phyloP scores from a whole-genome alignment of 1,140 invertebrate genomes.

The Rhyacophila brunnea region DNA sequence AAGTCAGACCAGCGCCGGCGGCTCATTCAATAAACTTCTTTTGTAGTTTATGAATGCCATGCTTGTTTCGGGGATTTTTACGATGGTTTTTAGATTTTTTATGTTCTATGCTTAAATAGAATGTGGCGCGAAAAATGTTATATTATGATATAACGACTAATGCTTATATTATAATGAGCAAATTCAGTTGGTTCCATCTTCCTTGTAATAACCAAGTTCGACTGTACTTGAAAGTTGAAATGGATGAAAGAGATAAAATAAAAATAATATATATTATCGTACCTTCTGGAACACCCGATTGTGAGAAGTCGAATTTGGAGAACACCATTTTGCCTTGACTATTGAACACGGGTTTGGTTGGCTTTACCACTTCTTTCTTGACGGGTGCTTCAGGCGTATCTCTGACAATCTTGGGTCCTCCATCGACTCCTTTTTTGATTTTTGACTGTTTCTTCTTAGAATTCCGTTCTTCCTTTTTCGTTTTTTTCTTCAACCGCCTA shows the following conservation, averaged over 20 bases:
- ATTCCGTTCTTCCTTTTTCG: slow-evolving; percentile 19
- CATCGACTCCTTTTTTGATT: slow-evolving; percentile 1
- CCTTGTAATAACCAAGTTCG: too few species aligned
- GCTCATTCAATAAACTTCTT: too few species aligned
- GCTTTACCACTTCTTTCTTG: slow-evolving; percentile 40
- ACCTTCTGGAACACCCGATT: slow-evolving; percentile 53
- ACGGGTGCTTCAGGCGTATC: background rate
- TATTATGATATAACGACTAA: too few species aligned
- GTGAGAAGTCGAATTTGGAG: slow-evolving; percentile 79
- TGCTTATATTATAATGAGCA: too few species aligned
- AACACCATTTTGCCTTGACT: slow-evolving; percentile 79
- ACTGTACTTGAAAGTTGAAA: too few species aligned
- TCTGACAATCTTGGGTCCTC: slow-evolving; percentile 1
- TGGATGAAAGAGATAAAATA: slow-evolving; percentile 8
- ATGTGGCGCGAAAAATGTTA: too few species aligned
- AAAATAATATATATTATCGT: slow-evolving; percentile 30
- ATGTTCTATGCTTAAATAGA: too few species aligned
- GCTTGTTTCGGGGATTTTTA: too few species aligned
- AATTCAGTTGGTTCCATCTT: too few species aligned
- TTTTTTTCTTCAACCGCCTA: slow-evolving; percentile 28
- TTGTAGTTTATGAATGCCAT: too few species aligned
- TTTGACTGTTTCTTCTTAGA: slow-evolving; percentile 22
- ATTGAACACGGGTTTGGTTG: slow-evolving; percentile 69
- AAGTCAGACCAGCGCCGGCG: too few species aligned
- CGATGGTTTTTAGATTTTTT: too few species aligned